These are phyloP conservation scores for Notodonta dromedarius DNA, from an alignment of 2,888 invertebrate genomes.

Conservation along the genomic window DNA sequence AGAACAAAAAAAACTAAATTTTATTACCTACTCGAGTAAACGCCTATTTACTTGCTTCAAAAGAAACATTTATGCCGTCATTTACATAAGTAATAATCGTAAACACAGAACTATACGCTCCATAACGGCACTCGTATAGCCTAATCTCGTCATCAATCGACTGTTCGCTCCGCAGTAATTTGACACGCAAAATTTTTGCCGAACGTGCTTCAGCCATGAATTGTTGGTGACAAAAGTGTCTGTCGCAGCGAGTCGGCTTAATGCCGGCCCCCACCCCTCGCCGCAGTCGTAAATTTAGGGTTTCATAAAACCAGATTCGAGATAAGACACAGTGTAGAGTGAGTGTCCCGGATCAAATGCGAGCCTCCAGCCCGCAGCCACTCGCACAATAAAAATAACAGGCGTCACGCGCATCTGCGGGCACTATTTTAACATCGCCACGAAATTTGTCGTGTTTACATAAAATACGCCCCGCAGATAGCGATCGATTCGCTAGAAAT, in stretches of 20 bases:
- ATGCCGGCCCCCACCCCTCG: slow-evolving; percentile 75
- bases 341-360: slow-evolving; percentile 82
- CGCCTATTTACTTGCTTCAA: slow-evolving; percentile 37
- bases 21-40: slow-evolving; percentile 36
- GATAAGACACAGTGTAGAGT: slow-evolving; percentile 83
- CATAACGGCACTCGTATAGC: slow-evolving; percentile 55
- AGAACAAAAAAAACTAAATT: slow-evolving; percentile 17
- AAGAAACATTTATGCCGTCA: slow-evolving; percentile 38
- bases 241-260: slow-evolving; percentile 76
- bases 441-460: slow-evolving; percentile 82
- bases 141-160: slow-evolving; percentile 67
- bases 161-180: slow-evolving; percentile 62
- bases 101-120: slow-evolving; percentile 48
- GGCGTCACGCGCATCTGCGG: slow-evolving; percentile 75
- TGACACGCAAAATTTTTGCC: slow-evolving; percentile 78
- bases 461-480: slow-evolving; percentile 77
- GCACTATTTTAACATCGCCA: slow-evolving; percentile 65
- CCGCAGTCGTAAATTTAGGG: slow-evolving; percentile 84
- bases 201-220: slow-evolving; percentile 79
- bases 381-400: slow-evolving; percentile 78
- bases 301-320: slow-evolving; percentile 84
- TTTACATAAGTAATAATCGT: slow-evolving; percentile 52
- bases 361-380: slow-evolving; percentile 67
- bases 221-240: slow-evolving; percentile 81
- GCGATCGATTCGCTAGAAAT: slow-evolving; percentile 75